Conservation (phyloP, 2,888 invertebrate species). For the Parelbella ahira region DNA sequence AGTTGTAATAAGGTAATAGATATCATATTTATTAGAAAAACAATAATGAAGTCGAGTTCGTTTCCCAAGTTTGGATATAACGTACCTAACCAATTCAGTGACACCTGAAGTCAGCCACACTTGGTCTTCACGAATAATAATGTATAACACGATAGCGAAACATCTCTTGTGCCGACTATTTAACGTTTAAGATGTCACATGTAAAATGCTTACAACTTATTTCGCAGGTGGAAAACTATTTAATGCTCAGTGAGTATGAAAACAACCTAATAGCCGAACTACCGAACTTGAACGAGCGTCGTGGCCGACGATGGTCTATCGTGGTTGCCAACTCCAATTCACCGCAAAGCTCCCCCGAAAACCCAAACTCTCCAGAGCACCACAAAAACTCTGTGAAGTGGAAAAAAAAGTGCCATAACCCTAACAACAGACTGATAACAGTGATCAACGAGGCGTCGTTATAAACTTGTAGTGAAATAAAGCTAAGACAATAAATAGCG, state of each 20-base stretch:
- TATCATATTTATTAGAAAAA: too few species aligned
- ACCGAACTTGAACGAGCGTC: constrained; percentile 86
- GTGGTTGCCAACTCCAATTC: constrained; percentile 70
- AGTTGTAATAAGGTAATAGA: constrained; percentile 87
- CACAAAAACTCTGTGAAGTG: constrained; percentile 60
- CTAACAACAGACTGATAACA: constrained; percentile 85
- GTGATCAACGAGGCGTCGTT: constrained; percentile 88
- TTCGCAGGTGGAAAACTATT: constrained; percentile 87
- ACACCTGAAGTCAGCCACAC: too few species aligned
- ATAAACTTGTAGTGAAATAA: constrained; percentile 62
- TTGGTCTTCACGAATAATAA: too few species aligned
- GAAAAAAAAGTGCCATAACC: constrained; percentile 77
- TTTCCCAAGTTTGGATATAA: too few species aligned
- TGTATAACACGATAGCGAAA: too few species aligned
- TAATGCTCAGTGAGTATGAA: constrained; percentile 92
- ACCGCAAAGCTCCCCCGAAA: constrained; percentile 44
- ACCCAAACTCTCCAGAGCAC: constrained; percentile 65
- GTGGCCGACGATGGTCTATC: constrained; percentile 86
- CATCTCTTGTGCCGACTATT: too few species aligned
- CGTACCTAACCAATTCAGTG: too few species aligned
- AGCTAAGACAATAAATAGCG: constrained; percentile 67
- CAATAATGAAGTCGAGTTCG: too few species aligned
- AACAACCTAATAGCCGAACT: constrained; percentile 90
- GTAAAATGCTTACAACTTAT: too few species aligned
- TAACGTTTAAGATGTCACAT: too few species aligned